Percentiles rank a stretch among this genome's conserved stretches.
These are phyloP conservation scores for Passer montanus DNA, from an alignment of 2,113 vertebrate genomes.

Conservation along the genomic window DNA sequence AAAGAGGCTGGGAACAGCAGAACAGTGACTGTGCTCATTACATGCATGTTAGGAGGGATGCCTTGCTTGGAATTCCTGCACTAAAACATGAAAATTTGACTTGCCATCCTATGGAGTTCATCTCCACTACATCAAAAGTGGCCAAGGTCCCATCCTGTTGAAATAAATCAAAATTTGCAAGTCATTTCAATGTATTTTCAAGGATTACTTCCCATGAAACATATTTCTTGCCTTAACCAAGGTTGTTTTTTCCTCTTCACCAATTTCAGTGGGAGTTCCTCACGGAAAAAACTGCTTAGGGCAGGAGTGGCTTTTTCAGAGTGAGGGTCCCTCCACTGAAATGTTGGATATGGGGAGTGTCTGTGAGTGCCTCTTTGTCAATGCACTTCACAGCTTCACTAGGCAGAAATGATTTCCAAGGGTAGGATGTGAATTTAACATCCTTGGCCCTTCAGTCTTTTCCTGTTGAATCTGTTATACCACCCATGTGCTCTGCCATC, in stretches of 20 bases:
- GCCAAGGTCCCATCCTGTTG: not conserved
- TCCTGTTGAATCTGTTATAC: not conserved
- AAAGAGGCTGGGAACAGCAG: not conserved
- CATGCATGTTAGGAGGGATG: not conserved
- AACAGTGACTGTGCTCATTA: not conserved
- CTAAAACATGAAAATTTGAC: not conserved
- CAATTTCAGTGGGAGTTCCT: not conserved
- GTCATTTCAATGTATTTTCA: not conserved
- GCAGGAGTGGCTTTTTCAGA: not conserved
- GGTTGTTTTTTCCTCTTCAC: not conserved
- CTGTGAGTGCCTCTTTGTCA: not conserved
- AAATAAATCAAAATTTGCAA: not conserved
- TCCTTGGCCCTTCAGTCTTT: not conserved
- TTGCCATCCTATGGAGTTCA: not conserved
- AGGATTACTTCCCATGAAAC: not conserved
- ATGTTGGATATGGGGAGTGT: not conserved
- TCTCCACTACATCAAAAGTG: not conserved
- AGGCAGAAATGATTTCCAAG: not conserved
- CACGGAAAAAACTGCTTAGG: not conserved
- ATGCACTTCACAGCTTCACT: not conserved
- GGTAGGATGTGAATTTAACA: not conserved
- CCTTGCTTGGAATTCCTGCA: not conserved
- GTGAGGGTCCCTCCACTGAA: not conserved
- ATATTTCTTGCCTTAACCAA: not conserved
- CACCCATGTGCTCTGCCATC: rapidly evolving